Base-by-base conservation (phyloP, 23 tunicate species). In the Clavelina lepadiformis region DNA sequence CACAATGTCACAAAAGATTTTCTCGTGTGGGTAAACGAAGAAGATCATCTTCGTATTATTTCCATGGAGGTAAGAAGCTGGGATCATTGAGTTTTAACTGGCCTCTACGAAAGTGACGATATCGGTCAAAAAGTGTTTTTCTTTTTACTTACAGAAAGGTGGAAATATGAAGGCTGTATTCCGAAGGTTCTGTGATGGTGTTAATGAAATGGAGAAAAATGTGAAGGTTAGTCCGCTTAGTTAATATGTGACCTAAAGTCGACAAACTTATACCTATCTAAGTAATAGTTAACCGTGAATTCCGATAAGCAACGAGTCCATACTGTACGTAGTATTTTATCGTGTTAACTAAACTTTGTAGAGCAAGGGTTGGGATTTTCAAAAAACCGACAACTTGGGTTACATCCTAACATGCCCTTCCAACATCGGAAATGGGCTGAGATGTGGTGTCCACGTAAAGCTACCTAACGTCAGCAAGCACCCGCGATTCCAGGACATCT, bases 391-490 rank as follows among this genome's bases (percentile, higher is more conserved):
- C 19, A 94, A 93, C 38, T 63, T 93, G 21, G 99, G 99, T 1
- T 93, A 63, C 83, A 44, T 93, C 24, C 80, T 93, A 18, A 93
- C 99, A 23, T 93, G 99, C 75, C 99, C 99, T 38, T 79, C 88
- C 74, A 93, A 93, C 75, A 45, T 93, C 31, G 98, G 98, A 33
- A 92, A 93, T 1, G 98, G 98, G 6, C 93, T 92, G 11, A 53
- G 98, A 15, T 94, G 94, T 61, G 99, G 99, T 15, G 99, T 93
- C 68, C 99, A 93, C 71, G 44, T 93, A 13, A 73, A 79, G 36
- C 47, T 93, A 38, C 94, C 93, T 15, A 55, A 46, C 24, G 63
- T 93, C 31, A 75, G 91, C 29, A 59, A 60, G 35, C 80, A 85
- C 36, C 32, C 83, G 30, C 68, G 79, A 34, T 93, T 93, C 38